Percentiles rank a stretch among this genome's conserved stretches.
These are phyloP conservation scores for Drosophila yakuba DNA, from an alignment of 1,140 invertebrate species.

Conservation along the genomic window DNA sequence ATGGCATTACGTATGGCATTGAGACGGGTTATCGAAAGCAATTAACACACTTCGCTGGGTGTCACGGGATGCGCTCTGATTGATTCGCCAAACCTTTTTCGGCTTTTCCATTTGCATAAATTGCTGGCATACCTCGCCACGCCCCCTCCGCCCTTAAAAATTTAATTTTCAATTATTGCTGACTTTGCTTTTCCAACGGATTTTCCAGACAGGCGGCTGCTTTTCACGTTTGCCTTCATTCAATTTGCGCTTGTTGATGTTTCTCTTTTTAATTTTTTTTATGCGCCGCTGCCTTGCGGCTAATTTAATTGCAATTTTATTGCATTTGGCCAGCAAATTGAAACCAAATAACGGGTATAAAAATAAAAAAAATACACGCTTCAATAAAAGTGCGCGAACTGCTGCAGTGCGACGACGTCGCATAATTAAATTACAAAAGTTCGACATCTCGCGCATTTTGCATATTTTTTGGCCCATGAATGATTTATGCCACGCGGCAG, in stretches of 20 bases:
- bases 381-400: slow-evolving; percentile 28
- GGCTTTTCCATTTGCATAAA: slow-evolving; percentile 71
- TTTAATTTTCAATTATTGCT: slow-evolving; percentile 78
- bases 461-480: slow-evolving; percentile 32
- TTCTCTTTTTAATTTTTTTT: slow-evolving; percentile 43
- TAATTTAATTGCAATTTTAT: slow-evolving; percentile 82
- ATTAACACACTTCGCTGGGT: slow-evolving; percentile 62
- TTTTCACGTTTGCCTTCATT: slow-evolving; percentile 55
- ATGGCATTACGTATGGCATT: slow-evolving; percentile 19
- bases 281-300: slow-evolving; percentile 62
- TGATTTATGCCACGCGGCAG: slow-evolving; percentile 31
- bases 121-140: not conserved
- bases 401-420: slow-evolving; percentile 16
- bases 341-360: slow-evolving; percentile 37
- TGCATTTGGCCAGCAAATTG: slow-evolving; percentile 58
- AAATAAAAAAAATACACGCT: not conserved
- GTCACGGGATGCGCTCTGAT: slow-evolving; percentile 51
- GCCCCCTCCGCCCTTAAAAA: slow-evolving; percentile 38
- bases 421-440: slow-evolving; percentile 62
- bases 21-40: slow-evolving; percentile 44
- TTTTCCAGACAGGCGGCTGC: slow-evolving; percentile 23
- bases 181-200: slow-evolving; percentile 41
- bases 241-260: slow-evolving; percentile 59
- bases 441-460: slow-evolving; percentile 21
- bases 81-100: slow-evolving; percentile 60